Evolutionary conservation across 2,888 invertebrate genomes (phyloP).

Genomic region (Morpho achilles): DNA sequence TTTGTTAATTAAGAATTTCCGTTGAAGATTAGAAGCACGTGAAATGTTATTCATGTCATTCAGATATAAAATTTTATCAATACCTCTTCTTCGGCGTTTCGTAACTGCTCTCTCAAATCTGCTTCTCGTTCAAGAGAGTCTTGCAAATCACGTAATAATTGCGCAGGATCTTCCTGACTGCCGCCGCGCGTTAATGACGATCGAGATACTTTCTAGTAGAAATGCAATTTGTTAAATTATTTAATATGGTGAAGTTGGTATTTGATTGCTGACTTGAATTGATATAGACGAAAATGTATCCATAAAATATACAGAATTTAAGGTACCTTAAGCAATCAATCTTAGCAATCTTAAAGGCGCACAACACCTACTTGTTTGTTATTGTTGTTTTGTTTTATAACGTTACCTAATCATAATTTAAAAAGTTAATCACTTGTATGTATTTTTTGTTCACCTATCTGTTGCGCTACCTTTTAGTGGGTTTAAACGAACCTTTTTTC

Average conservation of each 20-base stretch:
- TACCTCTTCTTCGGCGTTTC: conserved; percentile 96
- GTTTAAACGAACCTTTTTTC: too few species aligned
- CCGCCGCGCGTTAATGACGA: conserved; percentile 88
- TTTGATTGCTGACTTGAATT: too few species aligned
- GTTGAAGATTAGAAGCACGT: conserved; percentile 11
- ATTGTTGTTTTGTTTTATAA: too few species aligned
- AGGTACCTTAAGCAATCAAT: too few species aligned
- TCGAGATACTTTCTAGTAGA: conserved; percentile 81
- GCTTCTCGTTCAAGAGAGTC: conserved; percentile 96
- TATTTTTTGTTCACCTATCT: too few species aligned
- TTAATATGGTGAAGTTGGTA: neutral
- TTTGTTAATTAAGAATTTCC: conserved; percentile 4
- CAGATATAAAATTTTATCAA: neutral
- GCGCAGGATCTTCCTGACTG: conserved; percentile 89
- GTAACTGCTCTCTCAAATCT: conserved; percentile 94
- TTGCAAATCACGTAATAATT: conserved; percentile 91
- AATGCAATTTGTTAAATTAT: neutral
- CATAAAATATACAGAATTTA: too few species aligned
- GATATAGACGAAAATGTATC: too few species aligned
- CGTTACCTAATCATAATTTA: too few species aligned
- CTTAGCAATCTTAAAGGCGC: too few species aligned
- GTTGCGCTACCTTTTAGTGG: too few species aligned
- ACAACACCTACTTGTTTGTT: too few species aligned
- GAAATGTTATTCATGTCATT: conserved; percentile 11
- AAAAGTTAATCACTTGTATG: too few species aligned